Base-by-base conservation (phyloP, 2,113 vertebrate genomes). In the Sinocyclocheilus anophthalmus region DNA sequence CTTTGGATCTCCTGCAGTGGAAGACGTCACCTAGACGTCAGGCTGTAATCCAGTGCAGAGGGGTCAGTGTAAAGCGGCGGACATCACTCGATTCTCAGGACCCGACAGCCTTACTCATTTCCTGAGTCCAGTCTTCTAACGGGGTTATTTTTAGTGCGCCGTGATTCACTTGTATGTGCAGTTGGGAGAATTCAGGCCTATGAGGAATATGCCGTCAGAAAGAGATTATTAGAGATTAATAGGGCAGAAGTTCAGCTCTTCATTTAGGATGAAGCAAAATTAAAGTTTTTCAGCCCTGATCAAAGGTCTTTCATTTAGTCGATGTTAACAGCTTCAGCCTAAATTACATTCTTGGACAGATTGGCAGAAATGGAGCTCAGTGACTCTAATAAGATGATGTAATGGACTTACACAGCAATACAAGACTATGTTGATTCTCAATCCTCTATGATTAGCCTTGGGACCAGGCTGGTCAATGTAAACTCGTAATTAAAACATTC, bases 181-280 rank as follows among this genome's bases (percentile, higher is more conserved):
- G 55, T 20, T 77, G 61, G 39, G 24, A 45, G 69, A 59, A 53
- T 69, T 83, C 13, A 72, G 65, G 30, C 33, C 50, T 48, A 78
- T 2, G 39, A 69, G 39, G 16, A 57, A 75, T 20, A 22, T 78
- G 84, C 55, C 76, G 12, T 86, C 85, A 87, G 50, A 45, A 45
- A 39, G 14, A 67, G 69, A 86, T 88, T 85, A 82, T 37, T 76
- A 10, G 37, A 88, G 83, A 77, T 76, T 83, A 85, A n/a, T 48
- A 85, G 80, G 65, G 13, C 81, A 83, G 85, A 69, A 48, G 48
- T 39, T 42, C 39, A n/a, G 45, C 69, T 61, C 79, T 78, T 87
- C 55, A 50, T 45, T 75, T 50, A 72, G 20, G 39, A 37, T 45
- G 33, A 69, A 22, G 50, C 67, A 57, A 70, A 79, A 37, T 67